phyloP scores from a whole-genome alignment of 2,113 vertebrate species.

The Alexandromys fortis region DNA sequence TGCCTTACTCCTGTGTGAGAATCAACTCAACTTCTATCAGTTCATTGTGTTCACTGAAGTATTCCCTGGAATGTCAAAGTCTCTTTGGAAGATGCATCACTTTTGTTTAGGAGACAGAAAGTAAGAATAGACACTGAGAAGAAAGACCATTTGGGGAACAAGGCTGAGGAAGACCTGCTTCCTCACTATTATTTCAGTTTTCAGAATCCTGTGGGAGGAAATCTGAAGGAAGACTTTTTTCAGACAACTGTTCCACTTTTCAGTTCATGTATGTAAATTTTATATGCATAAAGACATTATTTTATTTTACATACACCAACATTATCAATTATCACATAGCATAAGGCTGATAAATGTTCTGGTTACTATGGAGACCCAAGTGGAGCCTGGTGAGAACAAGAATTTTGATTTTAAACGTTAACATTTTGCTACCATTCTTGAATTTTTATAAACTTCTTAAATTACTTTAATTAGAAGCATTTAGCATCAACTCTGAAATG shows the following conservation, averaged over 20 bases:
- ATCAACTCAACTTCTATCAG: not conserved
- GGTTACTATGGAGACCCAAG: slow-evolving; percentile 81
- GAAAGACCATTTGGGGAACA: not conserved
- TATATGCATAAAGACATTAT: not conserved
- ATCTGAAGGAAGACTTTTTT: slow-evolving; percentile 7
- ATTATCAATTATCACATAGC: slow-evolving; percentile 71
- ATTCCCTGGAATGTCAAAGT: not conserved
- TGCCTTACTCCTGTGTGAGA: not conserved
- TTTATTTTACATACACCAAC: not conserved
- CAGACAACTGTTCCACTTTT: slow-evolving; percentile 44
- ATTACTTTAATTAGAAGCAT: slow-evolving; percentile 65
- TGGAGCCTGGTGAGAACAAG: slow-evolving; percentile 41
- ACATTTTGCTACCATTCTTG: slow-evolving; percentile 68
- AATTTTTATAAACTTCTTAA: slow-evolving; percentile 72
- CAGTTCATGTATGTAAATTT: not conserved
- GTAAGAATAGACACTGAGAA: not conserved
- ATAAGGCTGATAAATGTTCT: slow-evolving; percentile 57
- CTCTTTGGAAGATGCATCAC: not conserved
- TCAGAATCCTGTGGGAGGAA: not conserved
- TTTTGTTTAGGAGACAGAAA: not conserved
- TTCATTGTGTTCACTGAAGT: not conserved
- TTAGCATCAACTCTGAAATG: slow-evolving; percentile 58
- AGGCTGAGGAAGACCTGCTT: slow-evolving; percentile 1
- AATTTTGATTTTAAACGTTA: slow-evolving; percentile 76
- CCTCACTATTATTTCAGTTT: slow-evolving; percentile 43